Percentiles rank a stretch among this genome's conserved stretches.
Conservation (phyloP, 2,797 vertebrate genomes). For the Zalophus californianus region DNA sequence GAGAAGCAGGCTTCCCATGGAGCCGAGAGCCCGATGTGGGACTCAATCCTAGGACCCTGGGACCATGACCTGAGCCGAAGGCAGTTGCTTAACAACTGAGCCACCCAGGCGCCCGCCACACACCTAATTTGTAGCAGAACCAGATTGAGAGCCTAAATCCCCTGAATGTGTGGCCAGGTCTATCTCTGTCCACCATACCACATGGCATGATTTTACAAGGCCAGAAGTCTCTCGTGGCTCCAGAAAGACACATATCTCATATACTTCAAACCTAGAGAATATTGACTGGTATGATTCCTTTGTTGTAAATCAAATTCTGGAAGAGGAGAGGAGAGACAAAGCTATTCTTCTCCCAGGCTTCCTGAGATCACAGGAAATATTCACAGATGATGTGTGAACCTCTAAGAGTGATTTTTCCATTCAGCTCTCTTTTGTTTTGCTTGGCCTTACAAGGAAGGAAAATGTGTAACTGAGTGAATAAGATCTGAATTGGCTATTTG, state of each 20-base stretch:
- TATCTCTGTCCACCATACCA: not conserved
- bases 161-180: not conserved
- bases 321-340: not conserved
- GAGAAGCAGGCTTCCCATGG: too few relatives aligned
- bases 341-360: not conserved
- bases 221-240: not conserved
- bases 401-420: conserved; percentile 62
- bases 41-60: too few relatives aligned
- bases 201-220: not conserved
- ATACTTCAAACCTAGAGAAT: not conserved
- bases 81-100: too few relatives aligned
- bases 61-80: too few relatives aligned
- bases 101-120: too few relatives aligned
- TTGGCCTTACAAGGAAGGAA: conserved; percentile 64
- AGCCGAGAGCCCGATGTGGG: too few relatives aligned
- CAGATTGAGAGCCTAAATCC: not conserved
- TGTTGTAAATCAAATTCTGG: conserved; percentile 17
- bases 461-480: not conserved
- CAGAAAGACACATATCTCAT: not conserved
- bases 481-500: conserved; percentile 22
- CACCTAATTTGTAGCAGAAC: not conserved
- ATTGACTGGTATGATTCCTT: not conserved
- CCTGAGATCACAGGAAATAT: not conserved
- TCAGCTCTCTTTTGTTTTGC: not conserved
- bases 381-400: conserved; percentile 4